phyloP scores from a whole-genome alignment of 2,888 invertebrate genomes.

The Seladonia tumulorum region DNA sequence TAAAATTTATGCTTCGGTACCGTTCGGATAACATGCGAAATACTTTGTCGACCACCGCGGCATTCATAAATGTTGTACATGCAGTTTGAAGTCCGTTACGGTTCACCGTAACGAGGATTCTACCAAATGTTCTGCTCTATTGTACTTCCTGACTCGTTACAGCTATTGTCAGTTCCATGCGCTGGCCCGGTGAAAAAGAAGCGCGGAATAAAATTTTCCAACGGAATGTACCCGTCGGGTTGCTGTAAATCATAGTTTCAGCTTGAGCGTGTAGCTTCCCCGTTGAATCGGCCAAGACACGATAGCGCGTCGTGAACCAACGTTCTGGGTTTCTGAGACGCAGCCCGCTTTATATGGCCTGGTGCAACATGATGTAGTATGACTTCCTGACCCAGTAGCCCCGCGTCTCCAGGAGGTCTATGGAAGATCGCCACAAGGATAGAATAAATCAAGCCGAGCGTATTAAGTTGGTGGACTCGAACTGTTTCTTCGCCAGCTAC shows the following conservation, averaged over 20 bases:
- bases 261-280: not conserved
- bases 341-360: slow-evolving; percentile 44
- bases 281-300: slow-evolving; percentile 38
- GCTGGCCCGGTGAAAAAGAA: not conserved
- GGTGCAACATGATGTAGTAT: slow-evolving; percentile 35
- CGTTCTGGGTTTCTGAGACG: slow-evolving; percentile 51
- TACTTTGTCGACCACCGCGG: not conserved
- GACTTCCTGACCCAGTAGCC: slow-evolving; percentile 77
- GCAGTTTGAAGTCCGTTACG: not conserved
- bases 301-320: slow-evolving; percentile 34
- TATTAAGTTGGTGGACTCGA: slow-evolving; percentile 20
- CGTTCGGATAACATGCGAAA: not conserved
- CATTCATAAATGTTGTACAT: not conserved
- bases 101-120: not conserved
- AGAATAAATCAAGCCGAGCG: slow-evolving; percentile 17
- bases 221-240: not conserved
- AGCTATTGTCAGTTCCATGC: slow-evolving; percentile 1
- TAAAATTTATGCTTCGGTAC: not conserved
- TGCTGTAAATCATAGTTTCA: slow-evolving; percentile 18
- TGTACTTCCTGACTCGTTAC: not conserved
- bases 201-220: slow-evolving; percentile 5
- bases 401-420: slow-evolving; percentile 57
- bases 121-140: not conserved
- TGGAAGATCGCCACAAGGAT: slow-evolving; percentile 16
- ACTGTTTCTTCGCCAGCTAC: slow-evolving; percentile 9